Base-by-base conservation (phyloP, 2,888 invertebrate species). In the Pantelozetes paolii region DNA sequence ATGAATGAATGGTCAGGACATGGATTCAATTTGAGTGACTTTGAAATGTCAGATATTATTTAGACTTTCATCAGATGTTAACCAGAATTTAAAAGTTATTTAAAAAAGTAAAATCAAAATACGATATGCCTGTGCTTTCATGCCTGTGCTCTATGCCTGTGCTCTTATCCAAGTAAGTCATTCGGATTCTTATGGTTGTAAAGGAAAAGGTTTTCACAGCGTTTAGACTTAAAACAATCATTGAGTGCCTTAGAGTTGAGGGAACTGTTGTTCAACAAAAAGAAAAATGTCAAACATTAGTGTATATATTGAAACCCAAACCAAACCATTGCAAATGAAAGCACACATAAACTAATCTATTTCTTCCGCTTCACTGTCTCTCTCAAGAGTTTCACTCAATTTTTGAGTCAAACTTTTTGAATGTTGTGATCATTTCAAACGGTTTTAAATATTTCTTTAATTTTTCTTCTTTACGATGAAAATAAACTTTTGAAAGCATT, bases 351-450 rank as follows among this genome's bases (percentile, higher is more conserved):
- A 54, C 54, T 54, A 54, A 54, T 54, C 54, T 54, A 23, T 54
- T 54, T 54, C 54, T 54, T 54, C 54, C 54, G 54, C 54, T 54
- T 54, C 54, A 54, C 48, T 48, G 48, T 54, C 23, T 54, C 23
- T 54, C 26, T 23, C 9, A 9, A 36, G 36, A 54, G 23, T 54
- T 54, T 45, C 23, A 20, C 26, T 54, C 23, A 54, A 13, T 54
- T 54, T 26, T 20, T 54, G 9, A 54, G 20, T 23, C 26, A 23
- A 54, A 54, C 23, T 6, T 45, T 45, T 50, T 45, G n/a, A 45
- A 45, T 45, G 45, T 54, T 54, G 20, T 54, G 54, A 26, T 54
- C 54, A 8, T 54, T 54, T 9, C 26, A 23, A 18, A 26, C 5
- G 54, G 20, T 54, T 54, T 54, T 8, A 54, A 54, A 23, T 23